Evolutionary conservation across 2,888 invertebrate genomes (phyloP).

Genomic region (Caenorhabditis sulstoni): DNA sequence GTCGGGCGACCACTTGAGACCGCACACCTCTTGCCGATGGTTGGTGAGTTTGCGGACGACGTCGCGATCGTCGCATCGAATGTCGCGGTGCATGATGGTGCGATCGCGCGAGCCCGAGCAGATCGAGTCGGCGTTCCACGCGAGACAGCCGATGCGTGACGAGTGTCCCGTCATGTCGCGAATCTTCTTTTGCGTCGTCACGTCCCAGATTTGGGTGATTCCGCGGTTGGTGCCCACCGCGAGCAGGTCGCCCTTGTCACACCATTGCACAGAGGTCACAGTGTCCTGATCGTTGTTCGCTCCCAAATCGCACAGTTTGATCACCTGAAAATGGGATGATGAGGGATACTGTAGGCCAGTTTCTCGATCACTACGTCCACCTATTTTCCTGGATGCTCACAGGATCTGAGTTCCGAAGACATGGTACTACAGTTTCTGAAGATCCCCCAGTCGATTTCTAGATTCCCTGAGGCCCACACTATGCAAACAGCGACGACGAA

Average conservation of each 20-base stretch:
- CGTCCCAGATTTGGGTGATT: conserved; percentile 90
- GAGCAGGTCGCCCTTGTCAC: conserved; percentile 95
- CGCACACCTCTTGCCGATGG: conserved; percentile 97
- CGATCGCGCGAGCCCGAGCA: conserved; percentile 91
- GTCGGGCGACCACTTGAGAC: conserved; percentile 98
- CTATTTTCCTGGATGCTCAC: too few relatives aligned
- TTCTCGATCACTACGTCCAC: too few relatives aligned
- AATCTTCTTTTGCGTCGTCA: conserved; percentile 92
- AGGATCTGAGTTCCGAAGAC: too few relatives aligned
- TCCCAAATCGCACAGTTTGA: conserved; percentile 91
- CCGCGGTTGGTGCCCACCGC: conserved; percentile 90
- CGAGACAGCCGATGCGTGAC: conserved; percentile 79
- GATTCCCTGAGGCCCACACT: too few relatives aligned
- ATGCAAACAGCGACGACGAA: too few relatives aligned
- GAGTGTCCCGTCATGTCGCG: conserved; percentile 74
- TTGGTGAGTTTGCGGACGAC: conserved; percentile 89
- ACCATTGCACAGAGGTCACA: conserved; percentile 99
- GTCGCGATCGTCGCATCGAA: conserved; percentile 86
- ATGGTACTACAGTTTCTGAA: too few relatives aligned
- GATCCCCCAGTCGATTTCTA: too few relatives aligned
- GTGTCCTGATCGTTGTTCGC: conserved; percentile 87
- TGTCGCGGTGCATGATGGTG: conserved; percentile 93
- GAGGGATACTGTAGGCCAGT: too few relatives aligned
- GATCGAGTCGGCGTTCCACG: conserved; percentile 80
- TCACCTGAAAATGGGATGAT: conserved; percentile 83